Evolutionary conservation across 2,888 invertebrate species (phyloP), one percentile per base, ranked within the genome.

Genomic region (Pollenia labialis): DNA sequence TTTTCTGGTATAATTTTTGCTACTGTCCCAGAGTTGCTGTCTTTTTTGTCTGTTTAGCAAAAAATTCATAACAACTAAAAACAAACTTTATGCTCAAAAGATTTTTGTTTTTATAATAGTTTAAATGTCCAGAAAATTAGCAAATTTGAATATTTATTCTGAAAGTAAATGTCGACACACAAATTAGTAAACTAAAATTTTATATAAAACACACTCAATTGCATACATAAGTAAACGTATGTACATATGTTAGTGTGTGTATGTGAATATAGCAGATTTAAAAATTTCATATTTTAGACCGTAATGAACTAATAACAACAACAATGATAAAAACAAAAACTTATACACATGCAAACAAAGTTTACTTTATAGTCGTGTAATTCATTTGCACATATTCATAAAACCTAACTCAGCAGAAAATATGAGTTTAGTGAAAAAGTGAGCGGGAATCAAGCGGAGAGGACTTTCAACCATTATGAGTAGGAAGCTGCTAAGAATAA

Each of bases 61-160:
- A 50, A 23, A 69, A 69, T 68, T 62, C 40, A 56, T 32, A 69
- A 83, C 42, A 79, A 84, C 56, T 58, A 74, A 74, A 74, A 75
- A 81, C 62, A 74, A 77, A 82, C 52, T 85, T 85, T 75, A 69
- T 69, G 69, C 75, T 80, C 23, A 69, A 66, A 62, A 82, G 72
- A 81, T 60, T 81, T 81, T 66, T 58, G 56, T 66, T 83, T 87
- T 84, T 68, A 50, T 68, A 66, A 68, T 75, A 75, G 81, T 81
- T 85, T 84, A 87, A 87, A 87, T 85, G 85, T 82, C 87, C 85
- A 85, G 87, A 87, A 87, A 85, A 87, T 87, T 85, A 85, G 81
- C 87, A 85, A 77, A 75, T 81, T 81, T 84, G 60, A 56, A 81
- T 81, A 64, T 80, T 64, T 81, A 40, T 40, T 58, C 56, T 42